Evolutionary conservation across 2,113 vertebrate species (phyloP).

Genomic region (Rhea pennata): DNA sequence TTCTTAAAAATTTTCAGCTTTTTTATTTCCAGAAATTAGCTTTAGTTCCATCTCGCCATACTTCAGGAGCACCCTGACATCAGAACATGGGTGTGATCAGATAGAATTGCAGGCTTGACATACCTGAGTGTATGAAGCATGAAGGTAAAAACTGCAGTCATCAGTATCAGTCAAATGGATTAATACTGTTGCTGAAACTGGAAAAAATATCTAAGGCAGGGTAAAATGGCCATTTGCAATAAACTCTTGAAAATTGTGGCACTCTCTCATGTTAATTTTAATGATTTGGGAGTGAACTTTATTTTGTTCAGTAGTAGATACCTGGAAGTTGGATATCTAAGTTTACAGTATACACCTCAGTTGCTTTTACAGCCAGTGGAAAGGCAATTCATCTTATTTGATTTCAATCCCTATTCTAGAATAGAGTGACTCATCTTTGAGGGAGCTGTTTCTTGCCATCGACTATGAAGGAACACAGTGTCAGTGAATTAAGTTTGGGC

Average conservation of each 20-base stretch:
- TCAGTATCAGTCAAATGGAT: neutral
- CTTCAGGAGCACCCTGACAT: neutral
- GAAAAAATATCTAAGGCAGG: neutral
- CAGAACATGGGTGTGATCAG: neutral
- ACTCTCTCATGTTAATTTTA: neutral
- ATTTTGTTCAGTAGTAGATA: constrained; percentile 3
- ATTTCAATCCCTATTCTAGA: neutral
- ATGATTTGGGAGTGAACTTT: neutral
- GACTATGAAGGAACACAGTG: constrained; percentile 21
- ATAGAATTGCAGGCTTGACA: neutral
- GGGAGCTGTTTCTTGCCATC: constrained; percentile 11
- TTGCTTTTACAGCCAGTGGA: neutral
- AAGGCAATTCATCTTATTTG: constrained; percentile 34
- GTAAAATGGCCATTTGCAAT: neutral
- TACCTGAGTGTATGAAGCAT: neutral
- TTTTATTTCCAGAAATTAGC: constrained; percentile 46
- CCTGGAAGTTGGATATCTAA: fast-evolving
- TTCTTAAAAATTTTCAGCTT: constrained; percentile 53
- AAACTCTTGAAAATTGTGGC: neutral
- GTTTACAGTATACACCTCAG: neutral
- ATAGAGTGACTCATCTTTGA: constrained; percentile 50
- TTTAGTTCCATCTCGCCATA: constrained; percentile 31
- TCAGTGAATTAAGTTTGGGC: constrained; percentile 44
- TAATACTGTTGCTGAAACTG: constrained; percentile 2
- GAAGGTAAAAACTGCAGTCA: constrained; percentile 18